Evolutionary conservation across 1,140 invertebrate genomes (phyloP).

Genomic region (Copidosoma floridanum): DNA sequence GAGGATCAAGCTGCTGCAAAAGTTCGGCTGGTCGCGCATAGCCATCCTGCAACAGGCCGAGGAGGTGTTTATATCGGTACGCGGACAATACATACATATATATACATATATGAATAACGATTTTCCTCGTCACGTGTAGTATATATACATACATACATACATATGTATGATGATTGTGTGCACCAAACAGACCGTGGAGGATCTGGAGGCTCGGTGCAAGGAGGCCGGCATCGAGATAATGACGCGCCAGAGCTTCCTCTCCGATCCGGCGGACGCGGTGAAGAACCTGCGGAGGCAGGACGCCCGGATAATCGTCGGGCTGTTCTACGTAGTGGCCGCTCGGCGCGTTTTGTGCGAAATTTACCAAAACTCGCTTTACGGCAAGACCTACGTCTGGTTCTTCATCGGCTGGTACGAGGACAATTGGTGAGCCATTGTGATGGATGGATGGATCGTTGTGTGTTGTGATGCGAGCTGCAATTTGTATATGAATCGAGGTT

Average conservation of each 20-base stretch:
- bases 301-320: conserved; percentile 93
- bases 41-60: conserved; percentile 98
- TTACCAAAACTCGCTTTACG: conserved; percentile 92
- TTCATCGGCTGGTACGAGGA: conserved; percentile 99
- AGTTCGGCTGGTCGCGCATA: conserved; percentile 94
- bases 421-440: no score
- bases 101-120: no score
- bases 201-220: conserved; percentile 92
- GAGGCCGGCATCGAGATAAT: conserved; percentile 91
- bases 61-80: conserved; percentile 97
- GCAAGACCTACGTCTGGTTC: conserved; percentile 98
- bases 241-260: conserved; percentile 94
- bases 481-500: no score
- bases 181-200: conserved; percentile 89
- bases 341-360: conserved; percentile 94
- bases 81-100: no score
- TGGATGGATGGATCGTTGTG: no score
- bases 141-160: no score
- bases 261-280: conserved; percentile 94
- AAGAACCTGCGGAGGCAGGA: conserved; percentile 90
- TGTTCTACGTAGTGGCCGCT: conserved; percentile 97
- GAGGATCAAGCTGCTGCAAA: conserved; percentile 92
- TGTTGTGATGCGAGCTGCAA: no score
- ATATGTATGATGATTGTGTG: no score
- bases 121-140: conserved; percentile 74